Conservation (phyloP, 2,797 vertebrate species). For the Pelobates cultripes region DNA sequence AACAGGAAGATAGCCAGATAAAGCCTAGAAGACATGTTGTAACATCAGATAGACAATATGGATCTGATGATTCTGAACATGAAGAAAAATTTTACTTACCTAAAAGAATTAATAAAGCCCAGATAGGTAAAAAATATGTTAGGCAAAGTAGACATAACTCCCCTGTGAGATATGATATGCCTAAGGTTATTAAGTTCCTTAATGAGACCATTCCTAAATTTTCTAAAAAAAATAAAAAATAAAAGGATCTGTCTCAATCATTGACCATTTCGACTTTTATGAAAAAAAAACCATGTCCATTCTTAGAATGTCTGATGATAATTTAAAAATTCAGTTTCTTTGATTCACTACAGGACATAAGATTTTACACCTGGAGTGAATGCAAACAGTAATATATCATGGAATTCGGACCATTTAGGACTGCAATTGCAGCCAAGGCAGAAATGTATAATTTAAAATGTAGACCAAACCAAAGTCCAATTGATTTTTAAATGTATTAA, state of each 20-base stretch:
- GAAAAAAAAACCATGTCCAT: neutral
- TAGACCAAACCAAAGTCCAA: neutral
- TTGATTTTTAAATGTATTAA: neutral
- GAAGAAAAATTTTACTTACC: neutral
- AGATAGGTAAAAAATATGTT: neutral
- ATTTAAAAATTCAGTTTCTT: neutral
- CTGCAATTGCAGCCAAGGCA: neutral
- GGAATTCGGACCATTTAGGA: neutral
- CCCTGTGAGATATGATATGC: no score
- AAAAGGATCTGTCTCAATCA: neutral
- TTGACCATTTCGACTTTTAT: neutral
- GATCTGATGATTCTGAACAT: neutral
- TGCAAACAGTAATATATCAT: neutral
- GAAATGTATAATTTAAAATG: neutral
- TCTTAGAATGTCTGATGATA: neutral
- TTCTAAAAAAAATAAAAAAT: neutral
- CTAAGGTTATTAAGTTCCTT: no score
- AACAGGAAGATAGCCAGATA: neutral
- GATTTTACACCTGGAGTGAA: slow-evolving; percentile 4
- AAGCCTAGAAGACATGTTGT: neutral
- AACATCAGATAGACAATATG: neutral
- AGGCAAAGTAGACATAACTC: neutral
- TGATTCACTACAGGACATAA: neutral
- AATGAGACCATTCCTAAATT: neutral
- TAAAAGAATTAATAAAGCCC: neutral